Evolutionary conservation across 1,140 invertebrate genomes (phyloP).

Genomic region (Colletes latitarsis): DNA sequence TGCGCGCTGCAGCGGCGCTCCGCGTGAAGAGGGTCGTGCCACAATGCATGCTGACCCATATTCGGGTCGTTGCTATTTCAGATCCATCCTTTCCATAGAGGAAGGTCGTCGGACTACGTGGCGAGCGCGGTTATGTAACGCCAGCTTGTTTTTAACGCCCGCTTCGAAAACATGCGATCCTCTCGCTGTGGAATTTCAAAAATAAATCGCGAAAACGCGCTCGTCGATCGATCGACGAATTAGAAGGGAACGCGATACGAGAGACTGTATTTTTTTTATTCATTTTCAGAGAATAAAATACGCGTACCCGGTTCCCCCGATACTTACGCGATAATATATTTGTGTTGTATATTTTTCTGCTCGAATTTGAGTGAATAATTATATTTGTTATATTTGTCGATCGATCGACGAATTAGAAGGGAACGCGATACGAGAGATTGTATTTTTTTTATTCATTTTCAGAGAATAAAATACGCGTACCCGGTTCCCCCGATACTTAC

Average conservation of each 20-base stretch:
- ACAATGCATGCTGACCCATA: slow-evolving; percentile 81
- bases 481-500: background rate
- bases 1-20: slow-evolving; percentile 61
- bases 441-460: background rate
- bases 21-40: slow-evolving; percentile 78
- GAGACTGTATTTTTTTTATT: background rate
- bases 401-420: background rate
- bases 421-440: no score
- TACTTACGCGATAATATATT: no score
- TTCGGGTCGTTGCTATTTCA: slow-evolving; percentile 82
- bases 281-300: background rate
- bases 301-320: no score
- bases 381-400: no score
- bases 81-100: slow-evolving; percentile 81
- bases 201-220: background rate
- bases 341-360: no score
- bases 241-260: background rate
- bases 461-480: no score
- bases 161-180: slow-evolving; percentile 54
- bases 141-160: slow-evolving; percentile 71
- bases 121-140: slow-evolving; percentile 70
- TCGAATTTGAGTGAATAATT: no score
- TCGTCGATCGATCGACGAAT: background rate
- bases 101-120: slow-evolving; percentile 77
- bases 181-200: background rate